A percentile compares a stretch with the other conserved stretches of the same genome.
Conservation (phyloP, 92 coral and sea anemone genomes). For the Anthopleura xanthogrammica region DNA sequence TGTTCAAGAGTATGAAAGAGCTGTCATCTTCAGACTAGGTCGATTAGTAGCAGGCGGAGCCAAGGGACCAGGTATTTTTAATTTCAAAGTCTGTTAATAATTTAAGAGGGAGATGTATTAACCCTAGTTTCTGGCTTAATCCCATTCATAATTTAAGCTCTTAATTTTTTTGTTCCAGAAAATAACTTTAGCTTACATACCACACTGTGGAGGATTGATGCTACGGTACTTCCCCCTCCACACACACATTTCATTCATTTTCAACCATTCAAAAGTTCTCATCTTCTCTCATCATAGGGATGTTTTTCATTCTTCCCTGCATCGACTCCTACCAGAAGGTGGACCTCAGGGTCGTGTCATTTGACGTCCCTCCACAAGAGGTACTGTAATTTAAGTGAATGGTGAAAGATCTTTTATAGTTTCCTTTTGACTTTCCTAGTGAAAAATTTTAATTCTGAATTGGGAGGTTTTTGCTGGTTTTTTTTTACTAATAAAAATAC, state of each 20-base stretch:
- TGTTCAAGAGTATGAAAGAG: slow-evolving; percentile 95
- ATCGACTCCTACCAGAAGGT: slow-evolving; percentile 93
- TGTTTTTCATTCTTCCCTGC: slow-evolving; percentile 90
- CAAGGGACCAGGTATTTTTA: slow-evolving; percentile 87
- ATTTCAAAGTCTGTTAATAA: neutral
- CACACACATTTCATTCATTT: no score
- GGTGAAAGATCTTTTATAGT: no score
- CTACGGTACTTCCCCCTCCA: no score
- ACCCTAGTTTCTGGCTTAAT: no score
- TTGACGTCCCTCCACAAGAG: slow-evolving; percentile 99
- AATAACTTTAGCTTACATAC: no score
- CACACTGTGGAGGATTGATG: no score
- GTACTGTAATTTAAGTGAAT: slow-evolving; percentile 22
- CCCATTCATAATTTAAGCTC: no score
- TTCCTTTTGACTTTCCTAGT: no score
- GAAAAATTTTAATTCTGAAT: neutral
- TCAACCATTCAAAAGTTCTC: no score
- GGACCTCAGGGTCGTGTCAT: slow-evolving; percentile 85
- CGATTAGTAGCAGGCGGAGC: slow-evolving; percentile 93
- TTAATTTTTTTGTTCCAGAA: no score
- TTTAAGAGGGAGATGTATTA: no score
- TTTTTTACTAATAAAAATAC: neutral
- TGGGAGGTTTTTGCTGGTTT: neutral
- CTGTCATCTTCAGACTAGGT: slow-evolving; percentile 90
- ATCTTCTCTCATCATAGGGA: slow-evolving; percentile 33